Evolutionary conservation across 2,888 invertebrate genomes (phyloP), one percentile per base, ranked within the genome.

Genomic region (Carcina quercana): DNA sequence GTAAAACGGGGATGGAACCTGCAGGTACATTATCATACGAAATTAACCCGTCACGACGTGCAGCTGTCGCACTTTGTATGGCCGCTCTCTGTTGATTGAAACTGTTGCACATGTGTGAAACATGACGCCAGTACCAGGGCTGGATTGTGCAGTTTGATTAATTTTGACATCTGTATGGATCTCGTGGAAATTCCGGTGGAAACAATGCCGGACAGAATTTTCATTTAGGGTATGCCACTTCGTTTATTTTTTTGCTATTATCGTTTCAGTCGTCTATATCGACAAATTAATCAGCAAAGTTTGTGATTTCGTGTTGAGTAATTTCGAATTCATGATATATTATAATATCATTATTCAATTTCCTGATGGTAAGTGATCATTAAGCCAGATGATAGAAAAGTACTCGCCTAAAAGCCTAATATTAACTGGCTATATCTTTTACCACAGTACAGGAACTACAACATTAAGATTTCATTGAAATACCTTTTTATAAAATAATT

Each of bases 241-340:
- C 10, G 20, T 8, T 5, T 3, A 20, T 20, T n/a, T 20, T 20
- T 8, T 20, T 3, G 8, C 20, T 2, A 19, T 10, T 7, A n/a
- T n/a, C 8, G 4, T 8, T 3, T 20, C 20, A n/a, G 2, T 2
- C 8, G 20, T 20, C n/a, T 10, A 20, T n/a, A 20, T 20, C 4
- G 10, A 20, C 4, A 20, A 19, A 3, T 19, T 19, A n/a, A 8
- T 8, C 19, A 19, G 19, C 8, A 8, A 19, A 8, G 2, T 2
- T 3, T 19, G n/a, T 7, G 24, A 11, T 24, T 24, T 24, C 10
- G 12, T 11, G 11, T 24, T 24, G 24, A 51, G 61, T 69, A 68
- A 71, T 72, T 57, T 62, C 45, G 42, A 55, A 62, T 57, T 70
- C 61, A 71, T 70, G 47, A n/a, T n/a, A n/a, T n/a, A n/a, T n/a